Base-by-base conservation (phyloP, 2,113 vertebrate genomes). In the Mus pahari region DNA sequence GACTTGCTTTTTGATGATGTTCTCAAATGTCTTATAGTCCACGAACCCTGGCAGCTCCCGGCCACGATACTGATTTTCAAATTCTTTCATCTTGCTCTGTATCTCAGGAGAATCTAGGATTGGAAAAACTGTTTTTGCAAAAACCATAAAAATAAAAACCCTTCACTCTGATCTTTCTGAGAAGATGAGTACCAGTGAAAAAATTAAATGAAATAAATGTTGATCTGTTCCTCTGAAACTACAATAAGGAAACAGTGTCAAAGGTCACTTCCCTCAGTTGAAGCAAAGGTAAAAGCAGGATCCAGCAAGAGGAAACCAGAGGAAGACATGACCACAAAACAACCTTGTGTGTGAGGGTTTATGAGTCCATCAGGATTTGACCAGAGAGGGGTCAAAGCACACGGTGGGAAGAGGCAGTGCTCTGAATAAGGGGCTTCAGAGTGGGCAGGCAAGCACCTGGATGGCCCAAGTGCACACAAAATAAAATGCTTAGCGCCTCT, bases 21-120 rank as follows among this genome's bases (percentile, higher is more conserved):
- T 71, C 94, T 94, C 94, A 33, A 94, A 94, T 1, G 89, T 50
- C 50, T 14, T 91, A 3, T 70, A 91, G 31, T 94, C 86, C 73
- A 91, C 82, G 17, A 94, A 94, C 0, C 89, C 94, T 0, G 94
- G 89, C 82, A 94, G 89, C 62, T 94, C 94, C 36, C 94, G 42
- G 82, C 94, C 94, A 45, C 89, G 73, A 24, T 94, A 58, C 73
- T 94, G 89, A 6, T 33, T 79, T 71, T 86, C 94, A 86, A 79
- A 78, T 58, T 39, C 33, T 33, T 6, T 0, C n/a, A 78, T 9
- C 5, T 91, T 22, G 9, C 0, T 11, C 0, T 33, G 0, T 58
- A 86, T 20, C 26, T 9, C 3, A 3, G 1, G 1, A 60, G 36
- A 50, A 70, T 48, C 94, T 94, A 22, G 22, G 39, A 20, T 33